Evolutionary conservation across 2,113 vertebrate genomes (phyloP), one percentile per base, ranked within the genome.

Genomic region (Corythornis madagascariensis): DNA sequence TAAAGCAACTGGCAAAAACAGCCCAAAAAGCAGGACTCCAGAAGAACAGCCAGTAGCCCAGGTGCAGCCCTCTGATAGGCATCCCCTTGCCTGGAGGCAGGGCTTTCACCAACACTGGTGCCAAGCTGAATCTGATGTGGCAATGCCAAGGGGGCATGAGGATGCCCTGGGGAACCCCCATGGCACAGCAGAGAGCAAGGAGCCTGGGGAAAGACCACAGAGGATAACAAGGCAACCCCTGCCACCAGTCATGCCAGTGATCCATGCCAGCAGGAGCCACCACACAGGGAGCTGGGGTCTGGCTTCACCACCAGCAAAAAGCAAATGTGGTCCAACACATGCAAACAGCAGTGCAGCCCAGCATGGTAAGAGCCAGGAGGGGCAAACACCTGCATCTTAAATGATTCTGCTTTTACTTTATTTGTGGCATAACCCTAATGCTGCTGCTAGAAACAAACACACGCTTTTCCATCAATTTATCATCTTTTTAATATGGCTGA

Each of bases 91-190:
- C 67, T 17, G n/a, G 20, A 70, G 25, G 20, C 42, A 60, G 57
- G 38, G 7, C 66, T 66, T 45, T 21, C 5, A 1, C 63, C 22
- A 11, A 7, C 9, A 7, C 6, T 1, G 0, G 14, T 4, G 24
- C n/a, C 28, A 35, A 89, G 50, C 26, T 18, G 2, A 47, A 26
- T 6, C 33, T 0, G 0, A 7, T 0, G 0, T 8, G 12, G 5
- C 35, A 21, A 4, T 3, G 5, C 50, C 26, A 29, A 31, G 26
- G 7, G 17, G 2, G 8, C 4, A 20, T 13, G 31, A 13, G 11
- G 73, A 17, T 64, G 31, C 53, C 35, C 7, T 28, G 35, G 55
- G 53, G 67, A 2, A 3, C 16, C 57, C 15, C 38, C 2, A 9
- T 1, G 2, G 59, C 63, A 38, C 11, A 16, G 45, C 2, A 2